Base-by-base conservation (phyloP, 2,888 invertebrate genomes). In the Ceramica pisi region DNA sequence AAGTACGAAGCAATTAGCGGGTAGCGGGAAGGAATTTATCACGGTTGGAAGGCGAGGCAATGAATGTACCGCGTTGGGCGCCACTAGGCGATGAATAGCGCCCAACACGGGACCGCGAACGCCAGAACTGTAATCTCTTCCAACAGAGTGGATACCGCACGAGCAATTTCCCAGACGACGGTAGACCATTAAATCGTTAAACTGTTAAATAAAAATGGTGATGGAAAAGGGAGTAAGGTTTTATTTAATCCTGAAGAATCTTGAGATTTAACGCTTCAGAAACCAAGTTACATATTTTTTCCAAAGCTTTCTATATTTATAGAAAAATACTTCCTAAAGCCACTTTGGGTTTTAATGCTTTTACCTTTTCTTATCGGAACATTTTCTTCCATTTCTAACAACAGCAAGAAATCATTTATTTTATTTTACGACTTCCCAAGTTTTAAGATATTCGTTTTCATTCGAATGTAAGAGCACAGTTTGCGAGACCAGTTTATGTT, bases 71-170 rank as follows among this genome's bases (percentile, higher is more conserved):
- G 38, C 21, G 57, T 38, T 57, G 57, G 57, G 57, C 57, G 21
- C 38, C 57, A 57, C 38, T n/a, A 72, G 78, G 74, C 81, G 76
- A 75, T 83, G 78, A 85, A 86, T 83, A 78, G 75, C 75, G 73
- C 75, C 69, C 69, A 57, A 61, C 72, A 26, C 46, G 57, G 74
- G 26, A 65, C 57, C 57, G 67, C 65, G 26, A 72, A 35, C 67
- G 67, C 53, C 67, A 70, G 59, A 71, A 78, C 75, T 69, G 67
- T 86, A 84, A 89, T 88, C 87, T 88, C 87, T 90, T 89, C 88
- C 86, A 87, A 61, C 41, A 72, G 81, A 83, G 78, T 85, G 71
- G 73, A 62, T 77, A 68, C 69, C 62, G 76, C 78, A 72, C 78
- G 44, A 63, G 63, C 76, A 83, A 87, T 88, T 86, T 80, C 72